phyloP scores from a whole-genome alignment of 2,888 invertebrate genomes.

The Myopa tessellatipennis region DNA sequence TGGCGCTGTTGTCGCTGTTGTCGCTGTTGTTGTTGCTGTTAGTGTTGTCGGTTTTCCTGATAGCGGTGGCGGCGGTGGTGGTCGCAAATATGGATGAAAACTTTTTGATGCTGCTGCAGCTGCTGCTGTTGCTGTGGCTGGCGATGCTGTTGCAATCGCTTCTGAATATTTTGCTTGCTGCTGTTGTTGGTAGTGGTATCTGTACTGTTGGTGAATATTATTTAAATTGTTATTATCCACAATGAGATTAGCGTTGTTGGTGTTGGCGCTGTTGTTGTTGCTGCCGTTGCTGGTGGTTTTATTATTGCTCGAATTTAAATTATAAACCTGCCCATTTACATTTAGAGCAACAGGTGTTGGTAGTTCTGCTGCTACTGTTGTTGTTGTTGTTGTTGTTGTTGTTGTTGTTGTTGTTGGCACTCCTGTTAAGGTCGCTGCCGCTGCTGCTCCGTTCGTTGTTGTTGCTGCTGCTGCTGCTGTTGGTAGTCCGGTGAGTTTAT shows the following conservation, averaged over 20 bases:
- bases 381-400: conserved; percentile 17
- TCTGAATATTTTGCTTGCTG: conserved; percentile 55
- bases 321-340: conserved; percentile 53
- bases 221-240: conserved; percentile 59
- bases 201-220: conserved; percentile 42
- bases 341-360: conserved; percentile 58
- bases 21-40: conserved; percentile 52
- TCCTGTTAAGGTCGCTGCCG: conserved; percentile 41
- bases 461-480: conserved; percentile 43
- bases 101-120: conserved; percentile 47
- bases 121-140: conserved; percentile 39
- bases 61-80: conserved; percentile 11
- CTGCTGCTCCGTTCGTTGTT: conserved; percentile 12
- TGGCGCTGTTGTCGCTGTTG: conserved; percentile 54
- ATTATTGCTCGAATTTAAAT: conserved; percentile 19
- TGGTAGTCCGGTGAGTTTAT: conserved; percentile 61
- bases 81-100: conserved; percentile 46
- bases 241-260: conserved; percentile 37
- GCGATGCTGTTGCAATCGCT: conserved; percentile 47
- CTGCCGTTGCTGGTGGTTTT: not conserved
- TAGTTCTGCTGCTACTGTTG: not conserved
- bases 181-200: not conserved
- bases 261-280: not conserved
- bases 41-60: conserved; percentile 39
- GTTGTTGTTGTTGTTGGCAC: conserved; percentile 31